Conservation (phyloP, 2,888 invertebrate genomes). For the Rosalia funebris region DNA sequence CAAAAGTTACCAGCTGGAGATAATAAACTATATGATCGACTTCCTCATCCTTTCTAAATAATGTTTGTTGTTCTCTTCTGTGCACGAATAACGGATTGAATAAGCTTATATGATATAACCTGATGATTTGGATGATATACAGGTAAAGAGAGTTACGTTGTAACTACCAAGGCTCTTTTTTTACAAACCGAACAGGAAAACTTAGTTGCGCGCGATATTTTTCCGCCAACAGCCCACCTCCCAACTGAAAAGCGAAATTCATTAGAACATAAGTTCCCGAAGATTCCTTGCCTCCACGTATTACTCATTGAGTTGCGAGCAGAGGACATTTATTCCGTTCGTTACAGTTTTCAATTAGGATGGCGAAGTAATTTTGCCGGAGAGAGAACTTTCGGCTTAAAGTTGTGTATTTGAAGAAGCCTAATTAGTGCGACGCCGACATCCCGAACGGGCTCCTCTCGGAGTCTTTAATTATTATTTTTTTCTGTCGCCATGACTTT, state of each 20-base stretch:
- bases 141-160: too few species aligned
- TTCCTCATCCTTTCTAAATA: too few species aligned
- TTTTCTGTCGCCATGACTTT: conserved; percentile 22
- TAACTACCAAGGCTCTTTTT: too few species aligned
- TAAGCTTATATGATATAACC: too few species aligned
- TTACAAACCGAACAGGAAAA: neutral
- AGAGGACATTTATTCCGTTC: conserved; percentile 42
- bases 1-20: too few species aligned
- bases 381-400: conserved; percentile 39
- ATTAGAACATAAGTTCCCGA: conserved; percentile 24
- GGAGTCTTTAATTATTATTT: conserved; percentile 32
- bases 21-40: too few species aligned
- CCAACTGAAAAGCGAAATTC: conserved; percentile 14
- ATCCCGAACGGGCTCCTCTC: conserved; percentile 16
- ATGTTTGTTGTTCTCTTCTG: too few species aligned
- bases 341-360: conserved; percentile 49
- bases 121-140: too few species aligned
- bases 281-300: conserved; percentile 23
- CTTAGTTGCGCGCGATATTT: neutral
- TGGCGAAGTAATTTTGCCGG: conserved; percentile 41
- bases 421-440: conserved; percentile 43
- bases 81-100: too few species aligned
- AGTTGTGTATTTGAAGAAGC: conserved; percentile 44
- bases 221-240: conserved; percentile 12
- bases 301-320: conserved; percentile 32